Evolutionary conservation across 1,140 invertebrate genomes (phyloP).

Genomic region (Acromyrmex echinatior): DNA sequence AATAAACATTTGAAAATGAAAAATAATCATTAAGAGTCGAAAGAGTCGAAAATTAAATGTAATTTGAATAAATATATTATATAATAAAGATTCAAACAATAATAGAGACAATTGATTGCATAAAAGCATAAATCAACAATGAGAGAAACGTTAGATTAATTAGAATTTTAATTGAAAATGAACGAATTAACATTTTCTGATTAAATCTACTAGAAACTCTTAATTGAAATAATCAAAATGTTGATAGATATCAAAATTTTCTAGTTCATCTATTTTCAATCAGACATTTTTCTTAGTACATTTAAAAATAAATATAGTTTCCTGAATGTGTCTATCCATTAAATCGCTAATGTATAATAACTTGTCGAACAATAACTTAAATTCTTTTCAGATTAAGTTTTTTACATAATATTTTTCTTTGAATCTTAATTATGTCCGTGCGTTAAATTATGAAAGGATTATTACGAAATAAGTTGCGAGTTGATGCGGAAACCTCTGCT

Average conservation of each 20-base stretch:
- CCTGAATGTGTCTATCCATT: not conserved
- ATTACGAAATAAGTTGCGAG: conserved; percentile 7
- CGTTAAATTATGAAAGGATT: not conserved
- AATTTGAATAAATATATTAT: not conserved
- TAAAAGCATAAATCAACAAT: not conserved
- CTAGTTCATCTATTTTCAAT: too few relatives aligned
- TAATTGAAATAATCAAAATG: too few relatives aligned
- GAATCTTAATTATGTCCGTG: not conserved
- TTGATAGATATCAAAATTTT: too few relatives aligned
- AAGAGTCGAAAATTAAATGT: not conserved
- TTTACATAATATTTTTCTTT: not conserved
- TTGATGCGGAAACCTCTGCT: conserved; percentile 6
- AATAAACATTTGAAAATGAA: not conserved
- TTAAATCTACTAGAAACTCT: too few relatives aligned
- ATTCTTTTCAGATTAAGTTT: not conserved
- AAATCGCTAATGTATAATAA: not conserved
- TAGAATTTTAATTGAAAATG: too few relatives aligned
- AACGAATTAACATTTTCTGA: too few relatives aligned
- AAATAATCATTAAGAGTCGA: not conserved
- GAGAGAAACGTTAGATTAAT: too few relatives aligned
- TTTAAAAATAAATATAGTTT: not conserved
- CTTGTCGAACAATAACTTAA: not conserved
- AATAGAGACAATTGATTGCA: not conserved
- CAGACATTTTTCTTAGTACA: too few relatives aligned
- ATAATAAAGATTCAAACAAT: not conserved